Percentiles rank a stretch among this genome's conserved stretches.
phyloP scores from a whole-genome alignment of 2,797 vertebrate genomes.

The Coluber constrictor region DNA sequence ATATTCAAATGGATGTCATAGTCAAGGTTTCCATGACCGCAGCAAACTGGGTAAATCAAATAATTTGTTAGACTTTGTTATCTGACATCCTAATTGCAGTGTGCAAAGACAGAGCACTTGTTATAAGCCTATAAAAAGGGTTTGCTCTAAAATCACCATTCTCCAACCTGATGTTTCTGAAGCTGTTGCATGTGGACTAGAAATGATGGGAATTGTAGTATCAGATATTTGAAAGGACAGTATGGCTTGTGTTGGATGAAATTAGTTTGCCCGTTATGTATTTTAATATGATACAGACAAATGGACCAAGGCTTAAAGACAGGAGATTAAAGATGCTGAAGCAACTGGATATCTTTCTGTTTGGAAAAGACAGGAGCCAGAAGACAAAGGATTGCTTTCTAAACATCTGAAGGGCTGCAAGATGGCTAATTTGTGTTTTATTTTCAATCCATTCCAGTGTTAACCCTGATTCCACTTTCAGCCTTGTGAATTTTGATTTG shows the following conservation, averaged over 20 bases:
- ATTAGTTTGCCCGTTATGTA: neutral
- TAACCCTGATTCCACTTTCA: neutral
- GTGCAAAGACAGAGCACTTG: neutral
- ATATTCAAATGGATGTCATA: neutral
- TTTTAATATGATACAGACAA: neutral
- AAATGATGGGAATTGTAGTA: neutral
- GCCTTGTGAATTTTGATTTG: neutral
- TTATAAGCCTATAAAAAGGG: neutral
- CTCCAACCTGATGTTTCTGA: neutral
- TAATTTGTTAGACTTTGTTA: neutral
- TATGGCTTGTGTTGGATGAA: neutral
- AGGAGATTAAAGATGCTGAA: neutral
- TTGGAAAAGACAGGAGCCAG: neutral
- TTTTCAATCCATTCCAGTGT: neutral
- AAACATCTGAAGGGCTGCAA: neutral
- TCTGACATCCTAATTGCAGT: constrained; percentile 3
- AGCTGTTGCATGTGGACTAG: neutral
- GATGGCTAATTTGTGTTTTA: neutral
- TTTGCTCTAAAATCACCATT: neutral
- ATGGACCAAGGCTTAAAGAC: neutral
- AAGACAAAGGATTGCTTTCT: neutral
- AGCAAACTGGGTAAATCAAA: neutral
- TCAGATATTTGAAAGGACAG: neutral
- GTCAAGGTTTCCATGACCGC: neutral
- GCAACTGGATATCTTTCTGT: neutral